phyloP scores from a whole-genome alignment of 2,113 vertebrate genomes.

The Alligator mississippiensis region DNA sequence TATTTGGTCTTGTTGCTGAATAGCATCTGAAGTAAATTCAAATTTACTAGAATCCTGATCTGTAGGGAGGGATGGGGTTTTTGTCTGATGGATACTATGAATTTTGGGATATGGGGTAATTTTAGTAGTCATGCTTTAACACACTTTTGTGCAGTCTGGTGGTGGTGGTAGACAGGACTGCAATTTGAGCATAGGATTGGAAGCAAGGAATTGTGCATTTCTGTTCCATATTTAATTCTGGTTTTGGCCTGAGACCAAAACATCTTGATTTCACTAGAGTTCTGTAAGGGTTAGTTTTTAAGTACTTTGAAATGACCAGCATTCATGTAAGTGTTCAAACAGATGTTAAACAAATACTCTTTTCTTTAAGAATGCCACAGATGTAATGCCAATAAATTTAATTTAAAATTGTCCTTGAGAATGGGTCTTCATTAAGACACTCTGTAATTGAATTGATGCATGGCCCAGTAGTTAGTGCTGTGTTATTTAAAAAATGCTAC shows the following conservation, averaged over 20 bases:
- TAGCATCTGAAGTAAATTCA: neutral
- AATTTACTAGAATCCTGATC: neutral
- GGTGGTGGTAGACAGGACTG: neutral
- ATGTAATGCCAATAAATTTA: neutral
- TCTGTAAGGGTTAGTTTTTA: neutral
- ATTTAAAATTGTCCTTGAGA: neutral
- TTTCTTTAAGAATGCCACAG: neutral
- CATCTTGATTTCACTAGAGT: neutral
- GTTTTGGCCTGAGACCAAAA: neutral
- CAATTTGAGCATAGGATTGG: neutral
- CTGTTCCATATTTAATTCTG: neutral
- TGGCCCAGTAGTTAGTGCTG: neutral
- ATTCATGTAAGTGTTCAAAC: neutral
- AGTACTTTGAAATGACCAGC: neutral
- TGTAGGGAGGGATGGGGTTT: too few species aligned
- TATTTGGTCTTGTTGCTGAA: neutral
- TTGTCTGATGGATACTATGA: neutral
- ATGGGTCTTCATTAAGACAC: neutral
- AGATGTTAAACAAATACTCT: neutral
- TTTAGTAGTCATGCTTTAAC: neutral
- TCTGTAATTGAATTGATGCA: neutral
- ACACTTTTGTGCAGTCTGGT: neutral
- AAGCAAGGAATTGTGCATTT: neutral
- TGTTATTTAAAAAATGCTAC: neutral
- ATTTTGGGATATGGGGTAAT: neutral